Evolutionary conservation across 2,113 vertebrate genomes (phyloP), one percentile per base, ranked within the genome.

Genomic region (Anseranas semipalmata): DNA sequence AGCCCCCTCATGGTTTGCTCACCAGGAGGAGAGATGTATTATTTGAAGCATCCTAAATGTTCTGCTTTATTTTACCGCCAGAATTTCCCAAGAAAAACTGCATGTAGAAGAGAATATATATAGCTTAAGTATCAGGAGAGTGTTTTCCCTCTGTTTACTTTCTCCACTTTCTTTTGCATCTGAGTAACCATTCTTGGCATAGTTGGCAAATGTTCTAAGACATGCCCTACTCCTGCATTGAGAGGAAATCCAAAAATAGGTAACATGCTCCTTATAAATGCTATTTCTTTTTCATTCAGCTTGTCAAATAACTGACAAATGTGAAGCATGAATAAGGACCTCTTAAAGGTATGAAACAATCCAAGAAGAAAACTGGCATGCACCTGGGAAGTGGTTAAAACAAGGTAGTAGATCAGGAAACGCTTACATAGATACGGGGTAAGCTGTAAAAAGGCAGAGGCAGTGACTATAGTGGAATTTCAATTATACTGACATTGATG

Each of bases 401-500:
- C 87, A 78, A 96, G 93, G 92, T 22, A 77, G 76, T 65, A 97
- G 96, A 72, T 73, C 52, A 83, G 80, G 59, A 89, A 93, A 94
- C 1, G 16, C 73, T 93, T 87, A 92, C 67, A 41, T 37, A 82
- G 94, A 90, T 88, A 96, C 79, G 79, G 65, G 77, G 89, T 96
- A 94, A 78, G 70, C 86, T 90, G 91, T 94, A 95, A 93, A 96
- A 75, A 97, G 96, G 89, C 93, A 97, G 96, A 97, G 89, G 85
- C 95, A 95, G 92, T 97, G 94, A 94, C 76, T 82, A 77, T 59
- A 96, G 93, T 96, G 66, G 87, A 97, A 87, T 97, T 98, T 97
- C 97, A 97, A 89, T 92, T 96, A 97, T 70, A 62, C 79, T 96
- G 97, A 97, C 97, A 97, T 91, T 97, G 97, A 98, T 93, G 93